Conservation (phyloP, 2,888 invertebrate species). For the Drosophila nr. medialis region DNA sequence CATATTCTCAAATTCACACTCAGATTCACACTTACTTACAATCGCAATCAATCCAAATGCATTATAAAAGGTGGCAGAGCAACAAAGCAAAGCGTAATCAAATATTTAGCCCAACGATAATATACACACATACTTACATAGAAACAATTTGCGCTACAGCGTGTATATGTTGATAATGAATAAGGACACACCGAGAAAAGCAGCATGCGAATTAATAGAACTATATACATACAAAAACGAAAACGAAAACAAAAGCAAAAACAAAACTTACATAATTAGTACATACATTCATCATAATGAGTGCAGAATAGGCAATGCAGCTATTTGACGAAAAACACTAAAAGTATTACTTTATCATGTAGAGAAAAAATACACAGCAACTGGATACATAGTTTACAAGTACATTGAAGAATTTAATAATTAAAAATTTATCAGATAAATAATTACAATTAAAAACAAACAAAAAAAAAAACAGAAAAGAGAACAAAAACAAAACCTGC, state of each 20-base stretch:
- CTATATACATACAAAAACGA: conserved; percentile 50
- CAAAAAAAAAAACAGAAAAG: neutral
- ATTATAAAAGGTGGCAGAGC: conserved; percentile 36
- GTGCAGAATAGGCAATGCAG: conserved; percentile 57
- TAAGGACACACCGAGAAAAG: conserved; percentile 68
- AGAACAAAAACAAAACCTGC: conserved; percentile 12
- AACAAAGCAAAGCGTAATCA: conserved; percentile 71
- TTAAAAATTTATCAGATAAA: conserved; percentile 51
- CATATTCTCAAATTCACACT: conserved; percentile 9
- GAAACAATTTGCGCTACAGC: conserved; percentile 68
- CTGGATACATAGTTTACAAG: conserved; percentile 65
- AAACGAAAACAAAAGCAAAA: conserved; percentile 19
- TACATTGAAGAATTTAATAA: conserved; percentile 67
- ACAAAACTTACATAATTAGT: conserved; percentile 27
- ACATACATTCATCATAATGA: conserved; percentile 33
- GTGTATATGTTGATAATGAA: conserved; percentile 66
- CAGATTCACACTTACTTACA: conserved; percentile 32
- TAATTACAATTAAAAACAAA: conserved; percentile 33
- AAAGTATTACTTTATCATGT: conserved; percentile 78
- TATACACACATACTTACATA: conserved; percentile 61
- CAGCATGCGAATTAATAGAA: conserved; percentile 73
- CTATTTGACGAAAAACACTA: conserved; percentile 59
- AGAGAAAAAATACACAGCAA: conserved; percentile 50
- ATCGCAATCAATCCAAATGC: conserved; percentile 45
- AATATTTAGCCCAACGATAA: conserved; percentile 84